A percentile compares a stretch with the other conserved stretches of the same genome.
These are phyloP conservation scores for Hypotaenidia philippensis DNA, from an alignment of 2,797 vertebrate genomes.

Conservation along the genomic window DNA sequence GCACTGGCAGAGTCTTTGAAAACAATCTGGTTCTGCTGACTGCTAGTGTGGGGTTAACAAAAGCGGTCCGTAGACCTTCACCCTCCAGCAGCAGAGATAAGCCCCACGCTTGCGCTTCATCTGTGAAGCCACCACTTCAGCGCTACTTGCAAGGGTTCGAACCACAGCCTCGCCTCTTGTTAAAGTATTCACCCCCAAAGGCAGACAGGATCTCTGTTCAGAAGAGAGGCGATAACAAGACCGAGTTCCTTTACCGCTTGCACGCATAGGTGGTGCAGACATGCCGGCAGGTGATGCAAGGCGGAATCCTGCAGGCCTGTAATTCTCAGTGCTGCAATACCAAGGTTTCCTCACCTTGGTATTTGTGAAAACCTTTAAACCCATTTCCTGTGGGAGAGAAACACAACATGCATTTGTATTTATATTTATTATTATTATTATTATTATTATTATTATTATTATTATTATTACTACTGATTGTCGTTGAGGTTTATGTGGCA, in stretches of 20 bases:
- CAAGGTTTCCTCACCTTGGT: constrained; percentile 66
- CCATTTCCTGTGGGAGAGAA: constrained; percentile 72
- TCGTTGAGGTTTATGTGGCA: not conserved
- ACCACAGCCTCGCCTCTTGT: not conserved
- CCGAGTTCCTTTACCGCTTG: not conserved
- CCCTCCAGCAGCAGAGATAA: not conserved
- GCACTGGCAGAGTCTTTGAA: not conserved
- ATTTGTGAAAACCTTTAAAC: constrained; percentile 80
- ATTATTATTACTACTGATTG: not conserved
- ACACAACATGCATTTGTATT: accelerated
- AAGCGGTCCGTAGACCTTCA: not conserved
- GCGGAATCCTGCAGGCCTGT: accelerated
- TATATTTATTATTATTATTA: not conserved
- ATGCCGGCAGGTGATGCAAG: accelerated
- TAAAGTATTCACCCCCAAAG: not conserved
- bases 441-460: accelerated
- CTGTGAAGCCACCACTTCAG: not conserved
- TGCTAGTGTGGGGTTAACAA: not conserved
- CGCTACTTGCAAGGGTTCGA: not conserved
- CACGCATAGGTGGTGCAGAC: accelerated
- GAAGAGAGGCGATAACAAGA: not conserved
- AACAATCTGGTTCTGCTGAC: not conserved
- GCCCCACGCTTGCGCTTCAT: not conserved
- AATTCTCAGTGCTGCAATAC: not conserved
- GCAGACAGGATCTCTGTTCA: not conserved